A percentile compares a stretch with the other conserved stretches of the same genome.
Evolutionary conservation across 2,888 invertebrate genomes (phyloP).

Genomic region (Sminthurinus aureus): DNA sequence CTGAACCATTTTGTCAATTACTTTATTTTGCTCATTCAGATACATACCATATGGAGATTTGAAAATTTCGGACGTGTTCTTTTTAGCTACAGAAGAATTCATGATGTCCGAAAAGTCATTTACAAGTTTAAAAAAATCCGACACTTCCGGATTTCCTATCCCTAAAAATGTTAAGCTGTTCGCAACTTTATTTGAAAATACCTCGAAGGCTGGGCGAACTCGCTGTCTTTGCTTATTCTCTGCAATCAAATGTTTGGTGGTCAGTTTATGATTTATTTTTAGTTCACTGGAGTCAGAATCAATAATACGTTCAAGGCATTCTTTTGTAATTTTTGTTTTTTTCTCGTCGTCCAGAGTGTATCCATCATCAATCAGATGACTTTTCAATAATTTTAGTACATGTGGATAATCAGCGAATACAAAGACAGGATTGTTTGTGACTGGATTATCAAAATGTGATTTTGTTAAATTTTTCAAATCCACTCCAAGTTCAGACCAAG

Average conservation of each 20-base stretch:
- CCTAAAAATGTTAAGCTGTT: background rate
- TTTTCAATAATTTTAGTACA: background rate
- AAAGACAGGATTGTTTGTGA: background rate
- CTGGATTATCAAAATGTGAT: background rate
- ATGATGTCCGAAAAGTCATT: background rate
- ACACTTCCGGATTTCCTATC: background rate
- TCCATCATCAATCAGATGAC: background rate
- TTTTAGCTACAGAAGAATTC: background rate
- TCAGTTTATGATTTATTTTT: background rate
- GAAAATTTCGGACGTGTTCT: background rate
- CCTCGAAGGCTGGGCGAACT: background rate
- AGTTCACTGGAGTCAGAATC: background rate
- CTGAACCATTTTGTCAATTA: background rate
- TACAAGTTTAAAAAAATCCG: background rate
- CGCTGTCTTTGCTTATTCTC: background rate
- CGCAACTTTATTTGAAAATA: background rate
- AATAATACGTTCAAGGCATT: background rate
- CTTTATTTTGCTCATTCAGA: background rate
- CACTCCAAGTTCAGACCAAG: background rate
- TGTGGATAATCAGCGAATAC: background rate
- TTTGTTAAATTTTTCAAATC: background rate
- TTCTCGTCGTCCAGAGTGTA: background rate
- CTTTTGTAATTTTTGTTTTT: background rate
- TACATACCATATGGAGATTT: background rate
- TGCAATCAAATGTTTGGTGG: background rate